A percentile compares a stretch with the other conserved stretches of the same genome.
These are phyloP conservation scores for honey bee (Apis mellifera) DNA, from an alignment of 1,140 invertebrate species.

Conservation along the genomic window Amel_HAv3.1 CM009933.2:314501-315000, in stretches of 20 bases:
- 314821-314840: background rate
- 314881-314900: background rate
- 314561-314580: constrained; percentile 95
- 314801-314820: background rate
- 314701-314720: background rate
- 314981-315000: constrained; percentile 91
- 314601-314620: constrained; percentile 83
- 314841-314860: no score
- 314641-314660: constrained; percentile 91
- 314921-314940: constrained; percentile 97
- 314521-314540: constrained; percentile 98
- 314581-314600: constrained; percentile 91
- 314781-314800: background rate
- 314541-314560: constrained; percentile 99
- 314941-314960: constrained; percentile 94
- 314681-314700: constrained; percentile 69
- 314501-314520: constrained; percentile 91
- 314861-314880: background rate
- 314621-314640: constrained; percentile 86
- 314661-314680: constrained; percentile 92
- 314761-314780: background rate
- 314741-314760: no score
- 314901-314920: constrained; percentile 42
- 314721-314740: no score
- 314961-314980: constrained; percentile 89